Percentiles rank a stretch among this genome's conserved stretches.
phyloP scores from a whole-genome alignment of 2,888 invertebrate species.

The Tridacna crocea region DNA sequence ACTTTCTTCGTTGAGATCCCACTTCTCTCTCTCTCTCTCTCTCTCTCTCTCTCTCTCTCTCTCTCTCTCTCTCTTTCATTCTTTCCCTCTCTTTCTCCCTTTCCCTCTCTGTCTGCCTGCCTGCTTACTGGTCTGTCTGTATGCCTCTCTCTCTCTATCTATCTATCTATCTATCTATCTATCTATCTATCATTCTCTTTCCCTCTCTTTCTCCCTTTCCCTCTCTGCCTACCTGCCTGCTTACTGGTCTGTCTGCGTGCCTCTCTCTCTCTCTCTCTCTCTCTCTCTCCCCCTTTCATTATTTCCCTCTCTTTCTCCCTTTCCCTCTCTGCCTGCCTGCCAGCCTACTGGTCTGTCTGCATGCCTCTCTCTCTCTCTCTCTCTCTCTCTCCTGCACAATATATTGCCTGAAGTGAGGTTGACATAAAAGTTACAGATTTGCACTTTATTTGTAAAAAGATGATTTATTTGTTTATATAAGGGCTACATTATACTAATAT shows the following conservation, averaged over 20 bases:
- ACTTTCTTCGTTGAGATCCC: background rate
- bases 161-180: constrained; percentile 1
- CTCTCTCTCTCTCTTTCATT: constrained; percentile 3
- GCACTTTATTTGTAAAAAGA: no score
- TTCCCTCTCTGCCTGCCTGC: background rate
- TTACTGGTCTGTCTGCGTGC: constrained; percentile 6
- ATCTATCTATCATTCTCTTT: constrained; percentile 11
- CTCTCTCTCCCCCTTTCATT: constrained; percentile 12
- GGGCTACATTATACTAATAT: no score
- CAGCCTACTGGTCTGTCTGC: background rate
- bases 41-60: constrained; percentile 9
- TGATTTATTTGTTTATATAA: no score
- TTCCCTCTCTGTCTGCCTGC: constrained; percentile 8
- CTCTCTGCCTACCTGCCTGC: background rate
- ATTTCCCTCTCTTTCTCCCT: constrained; percentile 2
- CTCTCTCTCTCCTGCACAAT: no score
- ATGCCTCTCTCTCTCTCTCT: constrained; percentile 17
- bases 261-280: background rate
- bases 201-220: background rate
- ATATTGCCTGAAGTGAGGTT: no score
- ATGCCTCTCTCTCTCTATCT: constrained; percentile 17
- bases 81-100: constrained; percentile 1
- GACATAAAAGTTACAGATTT: no score
- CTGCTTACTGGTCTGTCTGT: no score
- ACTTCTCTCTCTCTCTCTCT: constrained; percentile 14